Conservation (phyloP, 2,113 vertebrate genomes). For the Pseudorasbora parva region DNA sequence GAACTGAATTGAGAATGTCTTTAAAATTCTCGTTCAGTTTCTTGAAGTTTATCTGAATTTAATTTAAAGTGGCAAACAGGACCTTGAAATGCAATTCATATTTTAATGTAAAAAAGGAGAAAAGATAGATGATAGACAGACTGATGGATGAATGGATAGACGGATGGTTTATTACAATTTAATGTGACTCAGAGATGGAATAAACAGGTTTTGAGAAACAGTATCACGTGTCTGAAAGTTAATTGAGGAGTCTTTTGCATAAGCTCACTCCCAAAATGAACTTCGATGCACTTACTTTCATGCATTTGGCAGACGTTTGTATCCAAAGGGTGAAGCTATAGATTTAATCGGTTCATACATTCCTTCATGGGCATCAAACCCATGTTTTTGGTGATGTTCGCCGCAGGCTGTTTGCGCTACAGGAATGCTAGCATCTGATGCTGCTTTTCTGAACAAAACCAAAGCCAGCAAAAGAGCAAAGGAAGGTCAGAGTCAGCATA, state of each 20-base stretch:
- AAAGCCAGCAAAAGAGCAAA: not conserved
- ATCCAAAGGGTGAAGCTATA: constrained; percentile 2
- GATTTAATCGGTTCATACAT: constrained; percentile 13
- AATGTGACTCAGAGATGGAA: not conserved
- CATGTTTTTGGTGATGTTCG: not conserved
- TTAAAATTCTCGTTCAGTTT: not conserved
- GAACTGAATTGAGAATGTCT: not conserved
- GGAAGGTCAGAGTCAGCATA: constrained; percentile 4
- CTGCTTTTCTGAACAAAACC: constrained; percentile 1
- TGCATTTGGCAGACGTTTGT: constrained; percentile 9
- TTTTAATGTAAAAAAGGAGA: not conserved
- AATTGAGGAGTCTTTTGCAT: not conserved
- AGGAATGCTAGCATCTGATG: not conserved
- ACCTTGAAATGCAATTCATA: not conserved
- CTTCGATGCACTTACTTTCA: constrained; percentile 1
- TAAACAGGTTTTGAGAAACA: not conserved
- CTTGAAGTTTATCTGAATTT: not conserved
- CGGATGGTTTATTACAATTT: no score
- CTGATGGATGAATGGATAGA: no score
- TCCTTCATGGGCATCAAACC: not conserved
- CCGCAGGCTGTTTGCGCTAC: constrained; percentile 11
- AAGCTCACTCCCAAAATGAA: not conserved
- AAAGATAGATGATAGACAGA: not conserved
- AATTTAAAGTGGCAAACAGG: not conserved
- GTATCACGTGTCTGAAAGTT: not conserved